These are phyloP conservation scores for Aptenodytes patagonicus DNA, from an alignment of 2,113 vertebrate genomes.

Conservation along the genomic window DNA sequence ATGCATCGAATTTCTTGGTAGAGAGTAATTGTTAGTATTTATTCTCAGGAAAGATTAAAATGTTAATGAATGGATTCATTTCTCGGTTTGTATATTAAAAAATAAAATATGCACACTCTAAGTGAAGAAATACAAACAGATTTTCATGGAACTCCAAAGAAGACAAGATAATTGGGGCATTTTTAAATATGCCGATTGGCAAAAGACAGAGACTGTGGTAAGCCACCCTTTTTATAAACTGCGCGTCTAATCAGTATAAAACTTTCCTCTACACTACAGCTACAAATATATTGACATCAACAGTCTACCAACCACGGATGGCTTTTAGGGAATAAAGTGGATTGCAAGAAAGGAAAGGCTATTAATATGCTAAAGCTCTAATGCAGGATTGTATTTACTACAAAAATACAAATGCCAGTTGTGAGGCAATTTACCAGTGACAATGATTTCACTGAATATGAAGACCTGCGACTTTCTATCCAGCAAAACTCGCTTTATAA, in stretches of 20 bases:
- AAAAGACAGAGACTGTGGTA: not conserved
- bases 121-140: not conserved
- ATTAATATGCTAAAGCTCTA: not conserved
- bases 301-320: not conserved
- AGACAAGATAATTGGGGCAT: not conserved
- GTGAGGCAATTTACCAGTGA: not conserved
- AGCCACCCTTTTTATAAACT: not conserved
- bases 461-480: not conserved
- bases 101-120: not conserved
- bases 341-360: constrained; percentile 1
- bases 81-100: not conserved
- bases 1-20: not conserved
- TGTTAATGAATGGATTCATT: not conserved
- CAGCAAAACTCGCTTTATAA: not conserved
- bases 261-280: not conserved
- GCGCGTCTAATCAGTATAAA: not conserved
- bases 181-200: not conserved
- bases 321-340: not conserved
- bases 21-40: not conserved
- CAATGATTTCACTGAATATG: not conserved
- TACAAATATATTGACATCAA: not conserved
- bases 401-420: not conserved
- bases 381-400: not conserved
- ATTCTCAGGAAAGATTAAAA: not conserved
- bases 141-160: not conserved